Conservation (phyloP, 2,888 invertebrate genomes). For the Eumerus sabulonum region DNA sequence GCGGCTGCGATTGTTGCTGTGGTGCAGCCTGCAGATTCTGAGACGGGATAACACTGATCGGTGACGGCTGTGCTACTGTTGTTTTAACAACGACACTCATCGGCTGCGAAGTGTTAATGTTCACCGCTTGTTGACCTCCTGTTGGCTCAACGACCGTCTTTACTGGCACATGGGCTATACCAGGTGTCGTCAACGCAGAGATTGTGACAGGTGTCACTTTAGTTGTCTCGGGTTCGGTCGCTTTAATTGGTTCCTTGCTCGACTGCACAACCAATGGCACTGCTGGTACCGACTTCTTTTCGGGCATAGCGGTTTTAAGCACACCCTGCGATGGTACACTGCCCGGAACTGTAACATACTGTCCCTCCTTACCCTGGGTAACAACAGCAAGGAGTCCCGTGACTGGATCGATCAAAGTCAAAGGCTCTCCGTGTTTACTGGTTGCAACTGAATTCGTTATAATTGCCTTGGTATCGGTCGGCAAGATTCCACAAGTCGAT, state of each 20-base stretch:
- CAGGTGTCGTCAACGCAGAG: conserved; percentile 62
- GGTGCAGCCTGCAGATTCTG: conserved; percentile 41
- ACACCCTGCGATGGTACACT: conserved; percentile 31
- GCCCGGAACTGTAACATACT: conserved; percentile 82
- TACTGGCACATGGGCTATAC: conserved; percentile 14
- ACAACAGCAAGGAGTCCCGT: conserved; percentile 85
- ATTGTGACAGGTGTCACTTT: conserved; percentile 43
- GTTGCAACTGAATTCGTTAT: conserved; percentile 52
- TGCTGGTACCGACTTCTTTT: conserved; percentile 36
- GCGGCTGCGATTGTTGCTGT: conserved; percentile 34
- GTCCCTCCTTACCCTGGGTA: conserved; percentile 85
- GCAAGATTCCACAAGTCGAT: conserved; percentile 20
- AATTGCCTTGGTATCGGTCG: conserved; percentile 35
- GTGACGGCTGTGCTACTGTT: conserved; percentile 12
- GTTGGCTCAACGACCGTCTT: conserved; percentile 34
- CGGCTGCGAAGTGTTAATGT: conserved; percentile 56
- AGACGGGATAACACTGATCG: conserved; percentile 43
- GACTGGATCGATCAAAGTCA: conserved; percentile 86
- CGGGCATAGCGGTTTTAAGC: conserved; percentile 16
- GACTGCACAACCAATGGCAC: conserved; percentile 69
- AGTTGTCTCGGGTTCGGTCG: conserved; percentile 69
- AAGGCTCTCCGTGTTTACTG: conserved; percentile 81
- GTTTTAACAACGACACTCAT: conserved; percentile 77
- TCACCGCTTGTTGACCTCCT: background rate
- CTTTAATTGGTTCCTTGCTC: conserved; percentile 72